phyloP scores from a whole-genome alignment of 2,113 vertebrate genomes.

The Lates calcarifer region DNA sequence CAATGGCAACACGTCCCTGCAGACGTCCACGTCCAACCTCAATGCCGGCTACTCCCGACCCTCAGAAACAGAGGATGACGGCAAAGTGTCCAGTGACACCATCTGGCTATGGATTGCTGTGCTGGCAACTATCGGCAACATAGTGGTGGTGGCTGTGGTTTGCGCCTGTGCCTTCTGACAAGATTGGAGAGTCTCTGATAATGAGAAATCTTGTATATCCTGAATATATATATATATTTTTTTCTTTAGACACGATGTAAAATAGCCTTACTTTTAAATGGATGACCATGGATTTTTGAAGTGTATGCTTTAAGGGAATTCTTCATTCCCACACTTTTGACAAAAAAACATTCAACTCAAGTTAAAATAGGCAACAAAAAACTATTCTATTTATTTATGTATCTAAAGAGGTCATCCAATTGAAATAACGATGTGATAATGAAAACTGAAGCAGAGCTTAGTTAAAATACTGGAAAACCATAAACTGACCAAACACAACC shows the following conservation, averaged over 20 bases:
- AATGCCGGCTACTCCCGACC: constrained; percentile 75
- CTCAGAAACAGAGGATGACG: constrained; percentile 81
- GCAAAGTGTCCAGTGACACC: constrained; percentile 84
- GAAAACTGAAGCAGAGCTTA: background rate
- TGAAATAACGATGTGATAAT: background rate
- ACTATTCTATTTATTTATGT: background rate
- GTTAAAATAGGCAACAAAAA: background rate
- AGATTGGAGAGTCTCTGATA: constrained; percentile 1
- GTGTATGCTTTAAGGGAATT: background rate
- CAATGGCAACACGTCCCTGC: constrained; percentile 84
- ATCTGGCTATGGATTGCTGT: constrained; percentile 89
- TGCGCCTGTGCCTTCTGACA: constrained; percentile 87
- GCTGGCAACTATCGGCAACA: constrained; percentile 87
- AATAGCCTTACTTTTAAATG: constrained; percentile 52
- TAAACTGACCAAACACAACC: constrained; percentile 24
- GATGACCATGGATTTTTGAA: constrained; percentile 23
- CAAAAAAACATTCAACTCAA: background rate
- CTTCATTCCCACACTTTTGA: background rate
- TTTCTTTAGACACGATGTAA: constrained; percentile 50
- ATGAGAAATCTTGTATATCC: constrained; percentile 26
- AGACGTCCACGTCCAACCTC: constrained; percentile 87
- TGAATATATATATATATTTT: constrained; percentile 39
- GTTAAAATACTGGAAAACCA: background rate
- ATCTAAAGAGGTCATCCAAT: background rate
- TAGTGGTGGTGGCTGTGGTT: constrained; percentile 88